Percentiles rank a stretch among this genome's conserved stretches.
These are phyloP conservation scores for Propsilocerus akamusi DNA, from an alignment of 1,140 invertebrate genomes.

Conservation along the genomic window DNA sequence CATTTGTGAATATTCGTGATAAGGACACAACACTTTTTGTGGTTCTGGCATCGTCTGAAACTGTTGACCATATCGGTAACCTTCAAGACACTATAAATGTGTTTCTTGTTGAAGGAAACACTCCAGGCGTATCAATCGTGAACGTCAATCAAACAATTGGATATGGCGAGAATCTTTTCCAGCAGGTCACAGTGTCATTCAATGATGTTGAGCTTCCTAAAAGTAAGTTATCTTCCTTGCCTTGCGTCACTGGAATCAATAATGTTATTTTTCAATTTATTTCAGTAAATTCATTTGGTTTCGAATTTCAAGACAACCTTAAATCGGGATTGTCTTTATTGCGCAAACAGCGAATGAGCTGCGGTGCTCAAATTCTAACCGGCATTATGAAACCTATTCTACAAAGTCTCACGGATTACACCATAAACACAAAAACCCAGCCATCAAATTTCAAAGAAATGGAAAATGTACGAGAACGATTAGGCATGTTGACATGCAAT, in stretches of 20 bases:
- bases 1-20: constrained; percentile 25
- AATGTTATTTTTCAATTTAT: too few relatives aligned
- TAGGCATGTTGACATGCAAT: constrained; percentile 29
- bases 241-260: too few relatives aligned
- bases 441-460: constrained; percentile 31
- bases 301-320: too few relatives aligned
- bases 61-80: constrained; percentile 12
- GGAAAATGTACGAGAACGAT: constrained; percentile 31
- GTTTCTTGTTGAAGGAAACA: constrained; percentile 56
- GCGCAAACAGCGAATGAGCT: too few relatives aligned
- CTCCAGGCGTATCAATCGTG: constrained; percentile 45
- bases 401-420: background rate
- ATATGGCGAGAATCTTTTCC: constrained; percentile 19
- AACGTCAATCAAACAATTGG: constrained; percentile 57
- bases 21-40: constrained; percentile 28
- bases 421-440: constrained; percentile 11
- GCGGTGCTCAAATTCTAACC: background rate
- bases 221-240: constrained; percentile 11
- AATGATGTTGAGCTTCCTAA: constrained; percentile 25
- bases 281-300: too few relatives aligned
- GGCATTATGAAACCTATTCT: background rate
- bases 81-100: constrained; percentile 30
- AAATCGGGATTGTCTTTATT: too few relatives aligned
- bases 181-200: constrained; percentile 24
- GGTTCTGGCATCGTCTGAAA: constrained; percentile 24